Evolutionary conservation across 92 coral and sea anemone species (phyloP).

Genomic region (Parazoanthus swiftii): DNA sequence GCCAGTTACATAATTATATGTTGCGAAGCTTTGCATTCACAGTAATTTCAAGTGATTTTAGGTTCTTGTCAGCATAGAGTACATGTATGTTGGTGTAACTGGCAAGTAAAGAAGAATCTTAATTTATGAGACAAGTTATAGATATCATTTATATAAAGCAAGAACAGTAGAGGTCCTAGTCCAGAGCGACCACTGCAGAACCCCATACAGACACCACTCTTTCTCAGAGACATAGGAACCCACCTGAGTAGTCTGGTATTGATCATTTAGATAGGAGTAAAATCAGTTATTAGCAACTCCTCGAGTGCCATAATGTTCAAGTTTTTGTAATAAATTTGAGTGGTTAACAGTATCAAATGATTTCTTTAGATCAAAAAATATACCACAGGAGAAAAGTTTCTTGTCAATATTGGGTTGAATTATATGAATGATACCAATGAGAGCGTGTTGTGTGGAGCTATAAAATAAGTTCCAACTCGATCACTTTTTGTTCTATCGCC

Average conservation of each 20-base stretch:
- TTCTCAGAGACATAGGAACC: slow-evolving; percentile 1
- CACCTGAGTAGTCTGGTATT: slow-evolving; percentile 1
- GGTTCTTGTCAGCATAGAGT: slow-evolving; percentile 1
- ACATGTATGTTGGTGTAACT: neutral
- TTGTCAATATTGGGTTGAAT: neutral
- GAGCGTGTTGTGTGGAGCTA: neutral
- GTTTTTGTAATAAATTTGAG: neutral
- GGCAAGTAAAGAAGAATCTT: neutral
- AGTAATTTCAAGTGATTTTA: neutral
- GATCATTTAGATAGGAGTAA: neutral
- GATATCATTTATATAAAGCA: neutral
- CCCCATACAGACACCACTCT: neutral
- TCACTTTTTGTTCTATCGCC: neutral
- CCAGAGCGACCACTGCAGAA: slow-evolving; percentile 3
- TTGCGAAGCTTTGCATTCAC: slow-evolving; percentile 1
- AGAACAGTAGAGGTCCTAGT: slow-evolving; percentile 1
- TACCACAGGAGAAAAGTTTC: slow-evolving; percentile 1
- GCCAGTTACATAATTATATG: neutral
- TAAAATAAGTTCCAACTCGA: neutral
- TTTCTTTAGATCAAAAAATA: neutral
- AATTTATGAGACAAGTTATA: neutral
- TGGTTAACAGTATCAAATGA: neutral
- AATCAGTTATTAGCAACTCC: neutral
- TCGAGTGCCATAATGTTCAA: neutral
- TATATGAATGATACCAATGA: neutral